These are phyloP conservation scores for Hyposmocoma kahamanoa DNA, from an alignment of 1,140 invertebrate species.

Conservation along the genomic window DNA sequence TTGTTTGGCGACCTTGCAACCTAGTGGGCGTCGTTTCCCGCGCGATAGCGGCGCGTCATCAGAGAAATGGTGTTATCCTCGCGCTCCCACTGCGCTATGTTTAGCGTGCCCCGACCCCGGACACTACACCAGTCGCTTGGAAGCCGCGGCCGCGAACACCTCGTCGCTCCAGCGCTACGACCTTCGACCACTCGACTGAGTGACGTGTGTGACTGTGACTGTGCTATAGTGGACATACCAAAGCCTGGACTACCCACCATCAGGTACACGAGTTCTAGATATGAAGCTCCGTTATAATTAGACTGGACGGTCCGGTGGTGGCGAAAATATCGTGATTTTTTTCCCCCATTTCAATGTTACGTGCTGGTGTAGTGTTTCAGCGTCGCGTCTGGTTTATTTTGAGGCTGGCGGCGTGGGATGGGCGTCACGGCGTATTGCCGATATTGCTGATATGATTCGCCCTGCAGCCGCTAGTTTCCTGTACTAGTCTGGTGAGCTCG, in stretches of 20 bases:
- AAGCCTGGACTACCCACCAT: not conserved
- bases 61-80: constrained; percentile 46
- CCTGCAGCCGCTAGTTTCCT: not conserved
- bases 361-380: constrained; percentile 50
- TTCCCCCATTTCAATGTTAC: constrained; percentile 32
- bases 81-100: constrained; percentile 32
- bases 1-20: constrained; percentile 52
- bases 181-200: constrained; percentile 63
- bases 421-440: constrained; percentile 14
- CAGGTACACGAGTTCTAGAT: constrained; percentile 1
- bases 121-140: constrained; percentile 47
- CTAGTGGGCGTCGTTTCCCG: constrained; percentile 27
- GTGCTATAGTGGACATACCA: constrained; percentile 18
- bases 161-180: constrained; percentile 51
- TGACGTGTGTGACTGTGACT: constrained; percentile 66
- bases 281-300: constrained; percentile 22
- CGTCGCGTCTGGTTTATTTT: constrained; percentile 62
- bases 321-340: constrained; percentile 33
- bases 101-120: constrained; percentile 34
- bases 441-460: constrained; percentile 20
- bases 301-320: constrained; percentile 12
- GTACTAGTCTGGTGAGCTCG: too few relatives aligned
- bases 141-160: constrained; percentile 54
- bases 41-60: constrained; percentile 34
- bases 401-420: constrained; percentile 41